Evolutionary conservation across 2,113 vertebrate genomes (phyloP), one percentile per base, ranked within the genome.

Genomic region (Psilopsiagon aymara): DNA sequence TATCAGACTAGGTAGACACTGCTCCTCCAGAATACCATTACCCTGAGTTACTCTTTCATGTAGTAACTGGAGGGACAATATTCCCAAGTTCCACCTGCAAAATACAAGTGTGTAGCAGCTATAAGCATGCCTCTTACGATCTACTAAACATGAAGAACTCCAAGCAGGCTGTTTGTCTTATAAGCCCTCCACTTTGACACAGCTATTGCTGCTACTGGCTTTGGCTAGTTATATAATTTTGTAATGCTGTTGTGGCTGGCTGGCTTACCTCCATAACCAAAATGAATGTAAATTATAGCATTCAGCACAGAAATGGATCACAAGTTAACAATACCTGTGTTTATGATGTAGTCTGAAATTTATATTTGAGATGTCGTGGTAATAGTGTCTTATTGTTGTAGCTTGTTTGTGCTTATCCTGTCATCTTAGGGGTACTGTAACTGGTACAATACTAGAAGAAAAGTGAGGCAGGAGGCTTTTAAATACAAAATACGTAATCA

Each of bases 231-330:
- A 25, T 31, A 19, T 73, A 20, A 71, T 90, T 90, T 41, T 82
- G 55, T 70, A 73, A 70, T 74, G 82, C 86, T 91, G n/a, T 70
- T 94, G 92, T 94, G 95, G 83, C 88, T 93, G 73, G 20, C 86
- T 95, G 95, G 83, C 88, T 91, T 80, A 77, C 60, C 78, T 92
- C 90, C 94, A 52, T 49, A 94, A 71, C 88, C 92, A 96, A 85
- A 97, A 90, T 76, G 66, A 90, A 86, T 47, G 81, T 86, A 88
- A 97, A 97, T 97, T 91, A 82, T 7, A 95, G 73, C 75, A 14
- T 89, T 75, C 68, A 46, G 75, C 87, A 70, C 66, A 91, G 62
- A 94, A 94, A 86, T 92, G 82, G 86, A 94, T 86, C 83, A 81
- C 39, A 68, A 93, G 55, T 77, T 94, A 94, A 88, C 88, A 88